phyloP scores from a whole-genome alignment of 37 sponge, comb jelly and placozoan genomes.

The Amphimedon queenslandica region DNA sequence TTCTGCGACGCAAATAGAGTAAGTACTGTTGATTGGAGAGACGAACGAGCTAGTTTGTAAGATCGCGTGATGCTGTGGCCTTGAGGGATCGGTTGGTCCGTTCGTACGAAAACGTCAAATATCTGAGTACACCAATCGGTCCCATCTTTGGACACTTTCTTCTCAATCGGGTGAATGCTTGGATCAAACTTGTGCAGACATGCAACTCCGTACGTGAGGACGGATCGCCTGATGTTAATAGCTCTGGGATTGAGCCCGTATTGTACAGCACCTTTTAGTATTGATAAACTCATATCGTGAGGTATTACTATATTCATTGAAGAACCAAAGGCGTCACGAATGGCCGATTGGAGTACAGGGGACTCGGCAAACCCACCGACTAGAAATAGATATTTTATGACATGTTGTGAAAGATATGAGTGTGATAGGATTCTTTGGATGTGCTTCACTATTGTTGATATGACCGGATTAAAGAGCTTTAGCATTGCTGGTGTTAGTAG shows the following conservation, averaged over 20 bases:
- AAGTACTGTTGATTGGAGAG: slow-evolving; percentile 52
- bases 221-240: slow-evolving; percentile 64
- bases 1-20: slow-evolving; percentile 62
- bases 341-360: slow-evolving; percentile 56
- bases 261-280: slow-evolving; percentile 85
- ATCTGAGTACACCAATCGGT: slow-evolving; percentile 77
- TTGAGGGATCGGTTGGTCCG: slow-evolving; percentile 65
- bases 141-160: slow-evolving; percentile 59
- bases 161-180: slow-evolving; percentile 63
- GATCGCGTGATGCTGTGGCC: slow-evolving; percentile 55
- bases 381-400: slow-evolving; percentile 66
- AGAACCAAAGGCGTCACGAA: slow-evolving; percentile 40
- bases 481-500: slow-evolving; percentile 49
- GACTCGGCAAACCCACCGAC: slow-evolving; percentile 86
- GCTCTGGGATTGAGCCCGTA: slow-evolving; percentile 74
- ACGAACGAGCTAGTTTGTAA: slow-evolving; percentile 59
- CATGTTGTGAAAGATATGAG: slow-evolving; percentile 32
- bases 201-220: slow-evolving; percentile 82
- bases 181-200: slow-evolving; percentile 67
- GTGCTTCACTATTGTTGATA: slow-evolving; percentile 54
- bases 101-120: slow-evolving; percentile 77
- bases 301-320: slow-evolving; percentile 66
- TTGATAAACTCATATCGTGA: slow-evolving; percentile 73
- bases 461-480: slow-evolving; percentile 66
- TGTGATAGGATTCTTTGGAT: slow-evolving; percentile 50